A percentile compares a stretch with the other conserved stretches of the same genome.
These are phyloP conservation scores for Thecocarcelia acutangulata DNA, from an alignment of 2,888 invertebrate genomes.

Conservation along the genomic window DNA sequence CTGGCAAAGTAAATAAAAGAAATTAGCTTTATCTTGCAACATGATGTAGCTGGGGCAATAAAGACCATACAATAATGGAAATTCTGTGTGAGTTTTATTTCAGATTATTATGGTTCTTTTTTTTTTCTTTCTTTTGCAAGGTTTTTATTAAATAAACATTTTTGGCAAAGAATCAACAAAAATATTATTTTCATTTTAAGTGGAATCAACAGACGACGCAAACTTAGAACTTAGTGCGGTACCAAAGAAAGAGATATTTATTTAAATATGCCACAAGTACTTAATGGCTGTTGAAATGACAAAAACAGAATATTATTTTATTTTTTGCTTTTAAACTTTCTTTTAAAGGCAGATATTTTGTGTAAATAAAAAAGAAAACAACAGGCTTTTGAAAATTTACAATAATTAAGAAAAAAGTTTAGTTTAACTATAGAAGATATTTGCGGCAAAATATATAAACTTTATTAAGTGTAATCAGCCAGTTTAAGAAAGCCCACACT, in stretches of 20 bases:
- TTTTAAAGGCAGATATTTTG: no score
- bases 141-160: conserved; percentile 58
- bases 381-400: no score
- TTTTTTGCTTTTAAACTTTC: no score
- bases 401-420: no score
- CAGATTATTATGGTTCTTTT: neutral
- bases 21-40: conserved; percentile 54
- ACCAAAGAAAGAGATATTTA: neutral
- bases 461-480: no score
- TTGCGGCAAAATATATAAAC: no score
- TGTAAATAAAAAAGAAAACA: no score
- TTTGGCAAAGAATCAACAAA: conserved; percentile 62
- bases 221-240: conserved; percentile 5
- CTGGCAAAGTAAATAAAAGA: conserved; percentile 39
- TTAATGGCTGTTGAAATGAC: neutral
- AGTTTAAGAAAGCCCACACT: no score
- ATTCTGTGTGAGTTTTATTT: conserved; percentile 14
- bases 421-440: no score
- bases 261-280: neutral
- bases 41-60: conserved; percentile 18
- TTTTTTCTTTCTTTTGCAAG: neutral
- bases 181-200: conserved; percentile 46
- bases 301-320: neutral
- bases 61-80: conserved; percentile 43
- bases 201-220: conserved; percentile 27